Conservation (phyloP, 2,888 invertebrate genomes). For the Lamellibrachia satsuma region DNA sequence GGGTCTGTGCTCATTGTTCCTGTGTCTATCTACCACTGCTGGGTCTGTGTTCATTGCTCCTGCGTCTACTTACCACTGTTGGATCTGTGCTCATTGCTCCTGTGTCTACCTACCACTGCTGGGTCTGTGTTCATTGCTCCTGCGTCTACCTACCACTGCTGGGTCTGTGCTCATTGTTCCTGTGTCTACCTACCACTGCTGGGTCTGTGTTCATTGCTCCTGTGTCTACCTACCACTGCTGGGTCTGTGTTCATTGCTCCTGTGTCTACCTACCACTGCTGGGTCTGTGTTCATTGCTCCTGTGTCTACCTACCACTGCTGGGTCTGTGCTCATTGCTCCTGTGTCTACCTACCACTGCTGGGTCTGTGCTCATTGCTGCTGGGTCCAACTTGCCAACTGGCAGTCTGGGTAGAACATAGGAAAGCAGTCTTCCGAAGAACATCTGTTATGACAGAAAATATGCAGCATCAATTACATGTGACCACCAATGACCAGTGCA, state of each 20-base stretch:
- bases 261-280: background rate
- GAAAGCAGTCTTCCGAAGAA: constrained; percentile 55
- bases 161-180: background rate
- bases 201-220: background rate
- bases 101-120: background rate
- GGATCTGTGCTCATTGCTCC: background rate
- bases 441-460: constrained; percentile 47
- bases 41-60: background rate
- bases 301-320: background rate
- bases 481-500: background rate
- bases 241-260: background rate
- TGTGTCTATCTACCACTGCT: background rate
- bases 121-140: background rate
- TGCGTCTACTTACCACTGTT: background rate
- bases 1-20: background rate
- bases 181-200: background rate
- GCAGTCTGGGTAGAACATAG: constrained; percentile 53
- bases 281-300: background rate
- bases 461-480: background rate
- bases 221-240: background rate
- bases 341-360: constrained; percentile 43
- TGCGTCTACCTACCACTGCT: background rate
- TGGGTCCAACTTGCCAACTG: constrained; percentile 49
- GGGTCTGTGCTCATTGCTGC: constrained; percentile 55
- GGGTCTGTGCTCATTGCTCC: background rate